phyloP scores from a whole-genome alignment of 2,888 invertebrate genomes.

The Chrysina gloriosa region DNA sequence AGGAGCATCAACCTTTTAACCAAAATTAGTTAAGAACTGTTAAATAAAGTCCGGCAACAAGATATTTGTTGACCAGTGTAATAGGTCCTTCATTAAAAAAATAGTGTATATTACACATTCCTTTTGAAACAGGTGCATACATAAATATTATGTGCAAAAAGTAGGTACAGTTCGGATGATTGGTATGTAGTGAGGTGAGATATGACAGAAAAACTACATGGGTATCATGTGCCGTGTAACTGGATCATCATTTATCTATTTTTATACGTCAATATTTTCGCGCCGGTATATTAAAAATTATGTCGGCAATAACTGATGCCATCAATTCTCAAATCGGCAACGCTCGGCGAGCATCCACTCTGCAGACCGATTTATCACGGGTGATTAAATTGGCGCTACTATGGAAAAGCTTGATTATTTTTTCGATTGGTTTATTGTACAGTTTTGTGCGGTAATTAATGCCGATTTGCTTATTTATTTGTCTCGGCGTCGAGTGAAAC shows the following conservation, averaged over 20 bases:
- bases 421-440: constrained; percentile 23
- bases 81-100: no score
- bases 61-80: no score
- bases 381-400: constrained; percentile 23
- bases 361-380: constrained; percentile 2
- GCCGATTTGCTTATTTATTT: constrained; percentile 21
- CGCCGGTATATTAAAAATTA: constrained; percentile 7
- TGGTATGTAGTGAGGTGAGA: no score
- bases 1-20: no score
- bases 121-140: no score
- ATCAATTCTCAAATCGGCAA: constrained; percentile 26
- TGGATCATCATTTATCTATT: neutral
- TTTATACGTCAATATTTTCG: neutral
- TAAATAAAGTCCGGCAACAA: no score
- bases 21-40: no score
- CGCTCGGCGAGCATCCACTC: neutral
- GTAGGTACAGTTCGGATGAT: no score
- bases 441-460: constrained; percentile 17
- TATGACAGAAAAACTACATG: no score
- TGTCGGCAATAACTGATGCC: neutral
- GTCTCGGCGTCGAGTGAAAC: neutral
- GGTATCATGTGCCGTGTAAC: no score
- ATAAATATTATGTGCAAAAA: no score
- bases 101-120: no score
- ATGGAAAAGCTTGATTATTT: constrained; percentile 1